Percentiles rank a stretch among this genome's conserved stretches.
Conservation (phyloP, 2,888 invertebrate genomes). For the Minunthozetes semirufus region DNA sequence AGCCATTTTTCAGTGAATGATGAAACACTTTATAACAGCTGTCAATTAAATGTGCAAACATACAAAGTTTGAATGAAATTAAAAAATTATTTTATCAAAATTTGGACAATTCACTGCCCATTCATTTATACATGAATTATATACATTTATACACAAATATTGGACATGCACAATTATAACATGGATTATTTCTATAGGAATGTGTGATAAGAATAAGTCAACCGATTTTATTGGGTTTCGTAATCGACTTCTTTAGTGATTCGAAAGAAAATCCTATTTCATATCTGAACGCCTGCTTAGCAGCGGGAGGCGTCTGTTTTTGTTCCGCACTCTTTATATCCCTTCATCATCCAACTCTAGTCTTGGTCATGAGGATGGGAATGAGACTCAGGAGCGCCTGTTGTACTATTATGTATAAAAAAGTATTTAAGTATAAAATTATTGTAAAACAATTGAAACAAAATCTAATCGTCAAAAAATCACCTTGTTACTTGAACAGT, state of each 20-base stretch:
- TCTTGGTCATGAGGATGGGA: slow-evolving; percentile 68
- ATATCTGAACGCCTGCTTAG: slow-evolving; percentile 62
- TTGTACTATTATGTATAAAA: slow-evolving; percentile 74
- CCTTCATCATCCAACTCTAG: slow-evolving; percentile 81
- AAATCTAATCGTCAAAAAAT: neutral
- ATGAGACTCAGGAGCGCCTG: slow-evolving; percentile 75
- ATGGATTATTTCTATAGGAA: slow-evolving; percentile 38
- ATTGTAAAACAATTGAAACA: neutral
- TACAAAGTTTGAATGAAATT: too few species aligned
- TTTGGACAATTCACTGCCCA: too few species aligned
- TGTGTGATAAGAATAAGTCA: slow-evolving; percentile 47
- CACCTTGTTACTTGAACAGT: neutral
- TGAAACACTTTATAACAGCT: too few species aligned
- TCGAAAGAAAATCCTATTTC: slow-evolving; percentile 39
- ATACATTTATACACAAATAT: too few species aligned
- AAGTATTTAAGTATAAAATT: slow-evolving; percentile 50
- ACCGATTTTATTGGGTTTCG: slow-evolving; percentile 50
- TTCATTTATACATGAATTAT: too few species aligned
- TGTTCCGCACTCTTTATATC: slow-evolving; percentile 67
- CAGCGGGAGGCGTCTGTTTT: slow-evolving; percentile 66
- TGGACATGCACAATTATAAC: neutral
- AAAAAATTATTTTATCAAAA: too few species aligned
- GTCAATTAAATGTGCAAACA: too few species aligned
- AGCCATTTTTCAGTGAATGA: too few species aligned
- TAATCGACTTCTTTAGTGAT: slow-evolving; percentile 49